Evolutionary conservation across 2,113 vertebrate genomes (phyloP).

Genomic region (Eleginops maclovinus): DNA sequence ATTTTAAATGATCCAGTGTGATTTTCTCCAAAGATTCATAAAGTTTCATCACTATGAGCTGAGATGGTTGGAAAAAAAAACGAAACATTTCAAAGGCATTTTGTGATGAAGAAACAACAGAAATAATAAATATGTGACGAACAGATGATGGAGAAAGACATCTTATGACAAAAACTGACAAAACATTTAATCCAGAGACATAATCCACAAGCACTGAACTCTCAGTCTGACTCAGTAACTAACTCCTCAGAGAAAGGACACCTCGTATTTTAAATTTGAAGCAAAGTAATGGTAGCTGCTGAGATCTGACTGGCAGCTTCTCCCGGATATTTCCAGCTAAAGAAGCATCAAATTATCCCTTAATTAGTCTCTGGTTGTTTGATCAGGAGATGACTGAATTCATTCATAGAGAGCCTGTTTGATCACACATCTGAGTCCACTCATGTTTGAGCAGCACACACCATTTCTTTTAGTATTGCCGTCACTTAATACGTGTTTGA

Average conservation of each 20-base stretch:
- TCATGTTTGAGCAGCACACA: not conserved
- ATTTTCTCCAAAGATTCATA: not conserved
- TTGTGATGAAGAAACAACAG: not conserved
- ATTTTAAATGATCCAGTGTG: not conserved
- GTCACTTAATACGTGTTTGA: not conserved
- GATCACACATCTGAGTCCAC: not conserved
- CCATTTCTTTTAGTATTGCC: not conserved
- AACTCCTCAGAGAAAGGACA: not conserved
- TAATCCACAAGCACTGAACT: not conserved
- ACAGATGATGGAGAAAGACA: not conserved
- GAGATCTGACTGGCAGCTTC: not conserved
- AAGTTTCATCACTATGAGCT: not conserved
- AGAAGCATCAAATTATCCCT: not conserved
- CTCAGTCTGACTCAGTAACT: not conserved
- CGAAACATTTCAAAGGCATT: not conserved
- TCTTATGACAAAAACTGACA: too few relatives aligned
- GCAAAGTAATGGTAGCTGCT: not conserved
- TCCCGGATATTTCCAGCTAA: not conserved
- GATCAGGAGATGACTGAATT: not conserved
- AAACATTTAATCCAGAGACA: not conserved
- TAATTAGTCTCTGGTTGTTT: not conserved
- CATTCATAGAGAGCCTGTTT: not conserved
- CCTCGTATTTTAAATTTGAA: not conserved
- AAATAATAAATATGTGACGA: not conserved
- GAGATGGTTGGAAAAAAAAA: not conserved